Conservation (phyloP, 2,797 vertebrate species). For the Xenops minutus region DNA sequence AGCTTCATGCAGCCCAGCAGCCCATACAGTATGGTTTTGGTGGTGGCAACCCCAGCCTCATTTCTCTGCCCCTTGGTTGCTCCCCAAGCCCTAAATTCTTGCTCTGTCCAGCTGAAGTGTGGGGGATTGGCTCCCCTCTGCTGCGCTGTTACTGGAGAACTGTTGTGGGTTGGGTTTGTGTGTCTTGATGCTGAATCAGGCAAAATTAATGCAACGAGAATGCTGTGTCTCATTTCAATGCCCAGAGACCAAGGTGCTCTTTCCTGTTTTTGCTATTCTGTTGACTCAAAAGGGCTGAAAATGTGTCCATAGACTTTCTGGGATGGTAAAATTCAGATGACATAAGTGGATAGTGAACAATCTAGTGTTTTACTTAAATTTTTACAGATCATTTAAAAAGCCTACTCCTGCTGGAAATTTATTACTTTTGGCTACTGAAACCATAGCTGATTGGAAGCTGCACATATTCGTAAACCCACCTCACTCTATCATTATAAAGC, state of each 20-base stretch:
- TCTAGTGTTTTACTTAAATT: neutral
- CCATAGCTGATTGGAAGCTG: neutral
- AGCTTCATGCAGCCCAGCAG: neutral
- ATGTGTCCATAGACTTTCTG: neutral
- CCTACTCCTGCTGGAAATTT: neutral
- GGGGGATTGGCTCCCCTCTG: neutral
- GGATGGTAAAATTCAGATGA: neutral
- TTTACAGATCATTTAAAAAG: neutral
- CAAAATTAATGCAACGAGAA: neutral
- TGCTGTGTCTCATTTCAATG: neutral
- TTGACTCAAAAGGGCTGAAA: neutral
- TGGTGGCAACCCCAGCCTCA: neutral
- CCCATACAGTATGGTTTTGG: neutral
- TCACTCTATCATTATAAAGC: neutral
- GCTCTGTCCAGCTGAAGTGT: neutral
- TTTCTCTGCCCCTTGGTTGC: neutral
- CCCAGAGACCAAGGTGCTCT: neutral
- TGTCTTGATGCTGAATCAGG: neutral
- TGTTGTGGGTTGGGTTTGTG: neutral
- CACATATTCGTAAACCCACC: neutral
- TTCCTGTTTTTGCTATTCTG: neutral
- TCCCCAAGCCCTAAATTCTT: neutral
- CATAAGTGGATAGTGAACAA: neutral
- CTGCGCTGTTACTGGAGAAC: neutral
- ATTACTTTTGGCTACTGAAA: neutral